Percentiles rank a stretch among this genome's conserved stretches.
These are phyloP conservation scores for Gonioctena quinquepunctata DNA, from an alignment of 1,140 invertebrate genomes.

Conservation along the genomic window DNA sequence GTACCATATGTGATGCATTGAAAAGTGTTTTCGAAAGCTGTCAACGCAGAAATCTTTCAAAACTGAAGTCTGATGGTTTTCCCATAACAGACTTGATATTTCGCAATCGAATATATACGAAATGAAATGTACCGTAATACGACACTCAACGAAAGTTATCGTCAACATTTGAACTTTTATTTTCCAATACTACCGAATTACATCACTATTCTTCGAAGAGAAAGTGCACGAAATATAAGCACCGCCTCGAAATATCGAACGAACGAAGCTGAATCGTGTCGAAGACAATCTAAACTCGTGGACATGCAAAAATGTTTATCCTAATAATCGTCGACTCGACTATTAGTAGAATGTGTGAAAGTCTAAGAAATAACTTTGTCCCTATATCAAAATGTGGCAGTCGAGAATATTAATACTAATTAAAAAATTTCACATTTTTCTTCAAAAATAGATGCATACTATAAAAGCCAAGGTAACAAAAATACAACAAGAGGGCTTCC, in stretches of 20 bases:
- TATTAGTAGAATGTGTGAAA: slow-evolving; percentile 19
- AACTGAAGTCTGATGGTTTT: too few relatives aligned
- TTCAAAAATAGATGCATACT: slow-evolving; percentile 31
- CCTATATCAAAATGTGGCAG: slow-evolving; percentile 26
- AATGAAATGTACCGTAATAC: too few relatives aligned
- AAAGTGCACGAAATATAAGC: neutral
- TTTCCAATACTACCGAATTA: neutral
- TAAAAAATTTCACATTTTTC: neutral
- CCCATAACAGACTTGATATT: too few relatives aligned
- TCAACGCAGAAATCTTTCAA: too few relatives aligned
- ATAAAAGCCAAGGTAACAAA: slow-evolving; percentile 36
- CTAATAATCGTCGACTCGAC: slow-evolving; percentile 1
- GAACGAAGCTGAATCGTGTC: neutral
- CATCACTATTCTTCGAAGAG: neutral
- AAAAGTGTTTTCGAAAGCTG: too few relatives aligned
- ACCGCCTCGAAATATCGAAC: neutral
- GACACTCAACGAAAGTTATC: too few relatives aligned
- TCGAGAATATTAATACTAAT: slow-evolving; percentile 21
- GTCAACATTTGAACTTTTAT: too few relatives aligned
- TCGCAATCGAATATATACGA: too few relatives aligned
- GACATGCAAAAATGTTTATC: neutral
- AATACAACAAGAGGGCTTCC: slow-evolving; percentile 28
- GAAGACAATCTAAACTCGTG: neutral
- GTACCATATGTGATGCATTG: too few relatives aligned
- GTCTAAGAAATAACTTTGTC: slow-evolving; percentile 26